Base-by-base conservation (phyloP, 2,797 vertebrate genomes). In the Ataeniobius toweri region DNA sequence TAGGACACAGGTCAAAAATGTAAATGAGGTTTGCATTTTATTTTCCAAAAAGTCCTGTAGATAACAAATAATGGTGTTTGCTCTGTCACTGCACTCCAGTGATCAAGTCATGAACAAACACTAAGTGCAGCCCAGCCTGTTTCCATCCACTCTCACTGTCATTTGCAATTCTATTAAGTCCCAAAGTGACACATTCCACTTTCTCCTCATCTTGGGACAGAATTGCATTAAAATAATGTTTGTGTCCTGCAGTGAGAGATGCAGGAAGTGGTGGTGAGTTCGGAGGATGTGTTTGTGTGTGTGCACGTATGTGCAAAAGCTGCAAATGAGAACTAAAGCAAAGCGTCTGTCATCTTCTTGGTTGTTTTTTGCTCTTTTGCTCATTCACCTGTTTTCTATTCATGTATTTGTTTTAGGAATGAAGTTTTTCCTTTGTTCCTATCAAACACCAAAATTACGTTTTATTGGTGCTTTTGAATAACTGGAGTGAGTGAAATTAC, bases 151-250 rank as follows among this genome's bases (percentile, higher is more conserved):
- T 78, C 76, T 61, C 61, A 55, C 59, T 77, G 65, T 83, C 80
- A 91, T 89, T 91, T 90, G 85, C 86, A 89, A 89, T 90, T 92
- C 88, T 83, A 86, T 87, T 61, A 86, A 88, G 76, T 90, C 82
- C 85, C 86, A 88, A 84, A 89, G 82, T 88, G 89, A 88, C 86
- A 79, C 53, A 81, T 76, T 82, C 78, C 70, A 80, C 84, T 82
- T 88, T 87, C 71, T 85, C 71, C 77, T 90, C 71, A 83, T 85
- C 83, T 87, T 67, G 65, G 86, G 83, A 89, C 71, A 79, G 84
- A 89, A 88, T 80, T 76, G 69, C 75, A 85, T 90, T 87, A 89
- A 82, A 88, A 85, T 82, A 80, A 79, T 84, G 82, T 80, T 75
- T 85, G 73, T 85, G 83, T 91, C 86, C 85, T 87, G 80, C 86